Evolutionary conservation across 2,888 invertebrate genomes (phyloP), one percentile per base, ranked within the genome.

Genomic region (Bruchidius siliquastri): DNA sequence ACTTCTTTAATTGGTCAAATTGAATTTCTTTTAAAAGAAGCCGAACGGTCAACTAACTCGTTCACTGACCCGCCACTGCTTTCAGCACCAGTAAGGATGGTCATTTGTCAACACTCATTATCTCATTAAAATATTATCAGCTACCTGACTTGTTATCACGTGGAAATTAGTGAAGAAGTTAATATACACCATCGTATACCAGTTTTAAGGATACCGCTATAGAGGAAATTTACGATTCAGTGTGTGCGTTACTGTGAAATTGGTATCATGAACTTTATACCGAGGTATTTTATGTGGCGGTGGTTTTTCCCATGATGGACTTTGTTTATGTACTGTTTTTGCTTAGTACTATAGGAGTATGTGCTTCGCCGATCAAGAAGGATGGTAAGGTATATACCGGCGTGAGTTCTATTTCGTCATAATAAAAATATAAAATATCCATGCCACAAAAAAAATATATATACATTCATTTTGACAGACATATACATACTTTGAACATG

Each of bases 341-440:
- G 20, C 70, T 49, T 18, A 49, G 72, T 72, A 30, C 68, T 22
- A 69, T 74, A n/a, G 74, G 73, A 26, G 73, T 74, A 68, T 77
- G 75, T 71, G 75, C 74, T 49, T 69, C 74, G 20, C 22, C 72
- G 1, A 71, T 75, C 66, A 71, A 73, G 21, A 73, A 68, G 71
- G 71, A 74, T 49, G 77, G 74, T 49, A 72, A 77, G 73, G 75
- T 77, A 74, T n/a, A 21, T 70, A 69, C n/a, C 18, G 49, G 49
- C 13, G 18, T 49, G 49, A 13, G 49, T 26, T 67, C 67, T 6
- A 4, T 67, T 21, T 67, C 4, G 10, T 6, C 2, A 10, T 20
- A 4, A 67, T 67, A 67, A 2, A n/a, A n/a, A n/a, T n/a, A n/a
- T n/a, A n/a, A n/a, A n/a, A n/a, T n/a, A n/a, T n/a, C n/a, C n/a